phyloP scores from a whole-genome alignment of 2,888 invertebrate species.

The Callosobruchus maculatus region DNA sequence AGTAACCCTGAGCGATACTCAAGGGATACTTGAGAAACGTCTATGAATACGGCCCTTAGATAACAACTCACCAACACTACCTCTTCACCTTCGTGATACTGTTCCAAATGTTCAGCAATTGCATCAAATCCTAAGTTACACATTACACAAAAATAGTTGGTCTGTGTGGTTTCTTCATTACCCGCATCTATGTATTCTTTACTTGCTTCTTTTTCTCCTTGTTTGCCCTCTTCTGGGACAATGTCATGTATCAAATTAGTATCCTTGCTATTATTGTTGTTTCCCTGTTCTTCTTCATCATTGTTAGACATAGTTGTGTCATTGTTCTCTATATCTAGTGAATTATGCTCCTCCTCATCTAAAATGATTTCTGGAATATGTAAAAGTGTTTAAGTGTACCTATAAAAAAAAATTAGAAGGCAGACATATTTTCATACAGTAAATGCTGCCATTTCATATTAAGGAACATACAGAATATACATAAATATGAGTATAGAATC shows the following conservation, averaged over 20 bases:
- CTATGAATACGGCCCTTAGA: neutral
- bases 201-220: neutral
- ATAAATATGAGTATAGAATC: too few relatives aligned
- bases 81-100: conserved; percentile 65
- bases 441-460: too few relatives aligned
- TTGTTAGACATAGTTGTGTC: neutral
- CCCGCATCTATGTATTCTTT: neutral
- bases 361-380: neutral
- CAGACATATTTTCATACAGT: too few relatives aligned
- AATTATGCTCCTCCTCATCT: neutral
- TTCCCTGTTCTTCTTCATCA: conserved; percentile 1
- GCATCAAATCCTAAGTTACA: conserved; percentile 63
- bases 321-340: neutral
- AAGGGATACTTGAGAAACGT: too few relatives aligned
- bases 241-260: neutral
- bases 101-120: conserved; percentile 62
- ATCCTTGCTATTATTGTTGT: conserved; percentile 10
- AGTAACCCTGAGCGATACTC: too few relatives aligned
- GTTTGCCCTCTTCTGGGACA: neutral
- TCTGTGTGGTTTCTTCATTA: neutral
- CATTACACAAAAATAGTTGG: conserved; percentile 60
- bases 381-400: too few relatives aligned
- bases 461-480: too few relatives aligned
- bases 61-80: conserved; percentile 53
- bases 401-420: too few relatives aligned